These are phyloP conservation scores for Xyliphius kryptos DNA, from an alignment of 2,113 vertebrate genomes.

Conservation along the genomic window DNA sequence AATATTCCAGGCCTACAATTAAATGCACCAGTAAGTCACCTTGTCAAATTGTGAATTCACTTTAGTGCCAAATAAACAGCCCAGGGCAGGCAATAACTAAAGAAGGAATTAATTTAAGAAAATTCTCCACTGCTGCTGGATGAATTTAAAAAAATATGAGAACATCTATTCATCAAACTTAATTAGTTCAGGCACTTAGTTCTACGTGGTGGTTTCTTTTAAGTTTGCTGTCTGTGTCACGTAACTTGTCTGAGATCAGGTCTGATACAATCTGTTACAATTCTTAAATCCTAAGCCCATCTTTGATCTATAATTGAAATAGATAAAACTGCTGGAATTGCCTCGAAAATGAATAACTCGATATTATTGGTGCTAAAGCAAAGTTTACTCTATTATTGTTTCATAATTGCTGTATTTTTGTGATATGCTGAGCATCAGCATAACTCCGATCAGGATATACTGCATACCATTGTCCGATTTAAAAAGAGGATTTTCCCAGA, in stretches of 20 bases:
- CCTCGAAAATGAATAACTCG: background rate
- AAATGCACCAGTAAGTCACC: slow-evolving; percentile 36
- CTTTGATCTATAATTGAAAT: slow-evolving; percentile 19
- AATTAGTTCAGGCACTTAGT: slow-evolving; percentile 58
- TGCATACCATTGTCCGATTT: no score
- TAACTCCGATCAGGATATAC: slow-evolving; percentile 31
- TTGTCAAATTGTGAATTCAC: slow-evolving; percentile 36
- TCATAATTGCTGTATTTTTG: slow-evolving; percentile 2
- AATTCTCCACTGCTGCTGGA: slow-evolving; percentile 33
- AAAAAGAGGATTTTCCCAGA: slow-evolving; percentile 26
- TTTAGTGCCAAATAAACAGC: slow-evolving; percentile 41
- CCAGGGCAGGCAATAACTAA: slow-evolving; percentile 41
- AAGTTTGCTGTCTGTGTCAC: slow-evolving; percentile 18
- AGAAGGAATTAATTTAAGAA: slow-evolving; percentile 34
- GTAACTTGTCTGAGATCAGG: background rate
- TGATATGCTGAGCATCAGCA: slow-evolving; percentile 4
- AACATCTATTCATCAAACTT: slow-evolving; percentile 60
- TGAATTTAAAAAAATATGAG: slow-evolving; percentile 59
- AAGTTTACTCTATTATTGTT: background rate
- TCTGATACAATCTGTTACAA: background rate
- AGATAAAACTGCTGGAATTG: slow-evolving; percentile 1
- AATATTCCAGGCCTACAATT: slow-evolving; percentile 24
- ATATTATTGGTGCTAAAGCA: no score
- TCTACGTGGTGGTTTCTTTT: slow-evolving; percentile 15
- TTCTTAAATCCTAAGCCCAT: background rate